Evolutionary conservation across 2,797 vertebrate species (phyloP).

Genomic region (Melanotaenia pygmaea): DNA sequence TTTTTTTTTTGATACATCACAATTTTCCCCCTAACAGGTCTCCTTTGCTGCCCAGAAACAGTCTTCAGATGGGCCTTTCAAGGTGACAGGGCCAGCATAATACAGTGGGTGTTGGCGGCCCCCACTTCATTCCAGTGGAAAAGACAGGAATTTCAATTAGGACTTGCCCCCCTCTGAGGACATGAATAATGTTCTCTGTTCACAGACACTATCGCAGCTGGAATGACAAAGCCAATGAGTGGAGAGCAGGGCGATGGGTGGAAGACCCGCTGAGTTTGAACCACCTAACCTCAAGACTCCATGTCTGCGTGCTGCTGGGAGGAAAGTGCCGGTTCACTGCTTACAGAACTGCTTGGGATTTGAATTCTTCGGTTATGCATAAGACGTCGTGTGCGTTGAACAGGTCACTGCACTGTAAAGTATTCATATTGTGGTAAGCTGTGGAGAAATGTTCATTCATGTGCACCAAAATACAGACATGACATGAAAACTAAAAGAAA

Average conservation of each 20-base stretch:
- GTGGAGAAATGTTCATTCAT: slow-evolving; percentile 7
- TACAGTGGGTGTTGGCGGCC: slow-evolving; percentile 67
- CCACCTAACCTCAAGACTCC: slow-evolving; percentile 69
- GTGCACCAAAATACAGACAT: background rate
- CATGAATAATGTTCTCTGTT: slow-evolving; percentile 83
- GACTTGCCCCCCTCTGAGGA: slow-evolving; percentile 74
- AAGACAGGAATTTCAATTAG: slow-evolving; percentile 86
- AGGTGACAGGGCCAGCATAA: slow-evolving; percentile 76
- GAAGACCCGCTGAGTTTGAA: slow-evolving; percentile 73
- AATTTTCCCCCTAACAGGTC: slow-evolving; percentile 14
- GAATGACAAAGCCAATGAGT: slow-evolving; percentile 78
- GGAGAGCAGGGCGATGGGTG: slow-evolving; percentile 63
- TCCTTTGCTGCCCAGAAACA: slow-evolving; percentile 50
- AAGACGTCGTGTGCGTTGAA: slow-evolving; percentile 47
- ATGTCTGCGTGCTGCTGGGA: slow-evolving; percentile 29
- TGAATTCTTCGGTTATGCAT: slow-evolving; percentile 57
- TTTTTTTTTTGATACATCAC: slow-evolving; percentile 27
- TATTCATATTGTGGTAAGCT: slow-evolving; percentile 26
- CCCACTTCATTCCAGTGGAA: slow-evolving; percentile 69
- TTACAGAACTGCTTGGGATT: slow-evolving; percentile 50
- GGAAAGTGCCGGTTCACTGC: slow-evolving; percentile 57
- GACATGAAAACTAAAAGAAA: background rate
- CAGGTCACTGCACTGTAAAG: slow-evolving; percentile 33
- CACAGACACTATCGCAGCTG: slow-evolving; percentile 76
- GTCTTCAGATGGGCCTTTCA: slow-evolving; percentile 68